Evolutionary conservation across 2,113 vertebrate genomes (phyloP).

Genomic region (Solenodon paradoxus): DNA sequence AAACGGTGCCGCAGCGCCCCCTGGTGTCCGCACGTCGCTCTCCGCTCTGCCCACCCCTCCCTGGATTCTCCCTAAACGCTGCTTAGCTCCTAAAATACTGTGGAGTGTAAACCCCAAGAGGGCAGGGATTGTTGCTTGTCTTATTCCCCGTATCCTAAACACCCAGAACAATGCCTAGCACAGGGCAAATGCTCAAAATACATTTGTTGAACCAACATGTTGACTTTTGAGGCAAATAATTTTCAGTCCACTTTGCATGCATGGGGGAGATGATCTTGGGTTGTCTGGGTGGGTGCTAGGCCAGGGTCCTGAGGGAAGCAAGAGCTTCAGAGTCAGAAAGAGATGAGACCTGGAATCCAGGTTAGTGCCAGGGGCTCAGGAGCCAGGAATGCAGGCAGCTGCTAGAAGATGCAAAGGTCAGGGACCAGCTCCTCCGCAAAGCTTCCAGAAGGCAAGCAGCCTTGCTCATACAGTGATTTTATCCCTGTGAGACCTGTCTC

Average conservation of each 20-base stretch:
- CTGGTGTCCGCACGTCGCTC: neutral
- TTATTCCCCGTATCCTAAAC: neutral
- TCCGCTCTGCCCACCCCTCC: no score
- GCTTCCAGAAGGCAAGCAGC: neutral
- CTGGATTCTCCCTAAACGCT: no score
- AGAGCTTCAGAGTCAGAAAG: neutral
- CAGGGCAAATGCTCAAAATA: neutral
- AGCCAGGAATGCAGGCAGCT: neutral
- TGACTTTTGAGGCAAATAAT: neutral
- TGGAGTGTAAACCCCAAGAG: neutral
- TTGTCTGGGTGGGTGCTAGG: neutral
- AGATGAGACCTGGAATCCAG: neutral
- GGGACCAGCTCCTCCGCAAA: neutral
- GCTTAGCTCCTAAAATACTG: no score
- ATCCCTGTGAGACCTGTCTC: neutral
- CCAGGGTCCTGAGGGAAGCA: neutral
- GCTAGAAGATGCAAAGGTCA: neutral
- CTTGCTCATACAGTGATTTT: neutral
- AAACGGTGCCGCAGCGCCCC: neutral
- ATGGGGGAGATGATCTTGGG: neutral
- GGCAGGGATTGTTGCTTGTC: neutral
- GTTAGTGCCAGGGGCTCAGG: no score
- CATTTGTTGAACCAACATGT: neutral
- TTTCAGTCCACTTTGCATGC: neutral
- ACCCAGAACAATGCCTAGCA: neutral